phyloP scores from a whole-genome alignment of 1,140 invertebrate genomes.

The Sinella curviseta region DNA sequence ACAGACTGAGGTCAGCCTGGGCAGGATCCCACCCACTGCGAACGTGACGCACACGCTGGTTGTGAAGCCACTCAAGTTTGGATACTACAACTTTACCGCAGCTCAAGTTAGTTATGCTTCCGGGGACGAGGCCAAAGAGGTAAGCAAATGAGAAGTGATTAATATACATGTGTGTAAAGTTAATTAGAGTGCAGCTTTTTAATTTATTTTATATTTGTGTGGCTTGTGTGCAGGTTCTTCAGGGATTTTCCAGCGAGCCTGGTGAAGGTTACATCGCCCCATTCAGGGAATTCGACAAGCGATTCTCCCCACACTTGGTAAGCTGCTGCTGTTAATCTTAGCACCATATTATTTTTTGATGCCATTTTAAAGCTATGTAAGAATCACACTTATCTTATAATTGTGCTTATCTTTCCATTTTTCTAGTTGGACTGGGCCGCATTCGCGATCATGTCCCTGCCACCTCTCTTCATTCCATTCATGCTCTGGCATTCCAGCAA shows the following conservation, averaged over 20 bases:
- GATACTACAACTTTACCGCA: slow-evolving; percentile 96
- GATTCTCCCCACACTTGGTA: slow-evolving; percentile 94
- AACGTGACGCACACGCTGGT: slow-evolving; percentile 94
- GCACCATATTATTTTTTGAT: neutral
- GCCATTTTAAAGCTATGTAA: neutral
- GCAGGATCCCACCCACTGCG: slow-evolving; percentile 83
- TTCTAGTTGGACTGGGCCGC: slow-evolving; percentile 88
- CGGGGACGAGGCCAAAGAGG: slow-evolving; percentile 72
- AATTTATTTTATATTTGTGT: slow-evolving; percentile 26
- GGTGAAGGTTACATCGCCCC: slow-evolving; percentile 95
- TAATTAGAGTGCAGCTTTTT: neutral
- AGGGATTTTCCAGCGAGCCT: slow-evolving; percentile 89
- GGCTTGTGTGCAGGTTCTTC: slow-evolving; percentile 65
- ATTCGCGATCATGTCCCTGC: slow-evolving; percentile 94
- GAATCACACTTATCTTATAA: slow-evolving; percentile 8
- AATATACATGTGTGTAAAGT: neutral
- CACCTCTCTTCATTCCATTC: slow-evolving; percentile 91
- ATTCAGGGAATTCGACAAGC: slow-evolving; percentile 93
- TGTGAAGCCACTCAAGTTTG: slow-evolving; percentile 82
- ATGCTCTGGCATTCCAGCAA: slow-evolving; percentile 92
- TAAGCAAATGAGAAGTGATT: slow-evolving; percentile 52
- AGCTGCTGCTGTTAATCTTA: slow-evolving; percentile 51
- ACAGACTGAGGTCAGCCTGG: slow-evolving; percentile 76
- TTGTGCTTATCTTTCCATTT: slow-evolving; percentile 43
- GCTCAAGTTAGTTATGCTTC: slow-evolving; percentile 87